Percentiles rank a stretch among this genome's conserved stretches.
phyloP scores from a whole-genome alignment of 2,113 vertebrate genomes.

The Ahaetulla prasina region DNA sequence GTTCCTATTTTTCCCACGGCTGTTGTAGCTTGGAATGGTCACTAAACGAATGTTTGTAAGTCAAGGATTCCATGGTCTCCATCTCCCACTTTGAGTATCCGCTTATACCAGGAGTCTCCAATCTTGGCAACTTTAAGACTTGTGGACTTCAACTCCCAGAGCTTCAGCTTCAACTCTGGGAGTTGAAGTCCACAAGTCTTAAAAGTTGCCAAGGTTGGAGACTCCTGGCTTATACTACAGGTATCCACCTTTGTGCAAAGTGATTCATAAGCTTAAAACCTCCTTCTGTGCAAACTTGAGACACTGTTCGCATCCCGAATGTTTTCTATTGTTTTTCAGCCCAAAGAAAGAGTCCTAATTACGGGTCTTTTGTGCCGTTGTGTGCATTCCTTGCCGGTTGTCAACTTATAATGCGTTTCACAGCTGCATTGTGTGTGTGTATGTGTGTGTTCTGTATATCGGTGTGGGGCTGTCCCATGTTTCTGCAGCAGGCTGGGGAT shows the following conservation, averaged over 20 bases:
- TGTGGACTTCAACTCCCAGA: too few species aligned
- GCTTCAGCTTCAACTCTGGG: too few species aligned
- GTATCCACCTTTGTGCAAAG: background rate
- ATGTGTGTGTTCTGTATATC: too few species aligned
- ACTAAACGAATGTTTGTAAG: too few species aligned
- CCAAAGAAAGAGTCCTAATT: background rate
- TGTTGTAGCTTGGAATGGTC: too few species aligned
- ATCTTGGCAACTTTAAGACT: too few species aligned
- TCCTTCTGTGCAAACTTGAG: background rate
- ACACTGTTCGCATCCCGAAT: background rate
- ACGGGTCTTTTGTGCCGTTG: background rate
- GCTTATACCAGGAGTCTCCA: background rate
- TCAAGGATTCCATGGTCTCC: background rate
- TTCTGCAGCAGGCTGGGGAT: background rate
- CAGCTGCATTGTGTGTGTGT: background rate
- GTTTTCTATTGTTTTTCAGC: background rate
- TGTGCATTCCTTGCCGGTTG: background rate
- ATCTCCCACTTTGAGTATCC: background rate
- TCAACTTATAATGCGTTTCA: background rate
- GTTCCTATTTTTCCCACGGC: too few species aligned
- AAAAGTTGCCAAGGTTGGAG: too few species aligned
- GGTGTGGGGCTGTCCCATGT: background rate
- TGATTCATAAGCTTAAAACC: background rate
- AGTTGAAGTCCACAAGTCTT: too few species aligned
- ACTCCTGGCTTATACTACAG: too few species aligned